phyloP scores from a whole-genome alignment of 1,140 invertebrate genomes.

The Cardiocondyla obscurior region DNA sequence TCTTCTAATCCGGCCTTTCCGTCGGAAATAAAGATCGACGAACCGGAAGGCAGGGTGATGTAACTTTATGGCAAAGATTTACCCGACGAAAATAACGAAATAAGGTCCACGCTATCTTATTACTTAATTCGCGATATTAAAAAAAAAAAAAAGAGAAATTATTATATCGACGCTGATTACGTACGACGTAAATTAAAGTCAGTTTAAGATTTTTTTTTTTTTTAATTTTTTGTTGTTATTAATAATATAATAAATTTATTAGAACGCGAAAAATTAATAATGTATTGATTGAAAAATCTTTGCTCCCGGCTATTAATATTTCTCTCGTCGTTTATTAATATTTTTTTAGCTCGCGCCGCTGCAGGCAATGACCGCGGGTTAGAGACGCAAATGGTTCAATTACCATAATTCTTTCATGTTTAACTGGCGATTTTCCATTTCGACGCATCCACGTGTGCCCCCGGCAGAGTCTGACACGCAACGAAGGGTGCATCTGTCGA shows the following conservation, averaged over 20 bases:
- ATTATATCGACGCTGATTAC: background rate
- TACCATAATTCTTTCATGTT: conserved; percentile 38
- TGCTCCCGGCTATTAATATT: background rate
- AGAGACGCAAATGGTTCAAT: conserved; percentile 30
- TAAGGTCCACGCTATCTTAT: background rate
- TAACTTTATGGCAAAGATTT: conserved; percentile 7
- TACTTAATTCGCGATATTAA: no score
- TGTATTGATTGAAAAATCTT: background rate
- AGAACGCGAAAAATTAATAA: no score
- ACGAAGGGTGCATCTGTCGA: conserved; percentile 53
- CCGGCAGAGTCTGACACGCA: conserved; percentile 52
- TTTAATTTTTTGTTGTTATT: background rate
- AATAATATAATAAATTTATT: background rate
- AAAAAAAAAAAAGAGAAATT: no score
- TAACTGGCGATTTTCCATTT: conserved; percentile 35
- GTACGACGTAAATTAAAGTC: background rate
- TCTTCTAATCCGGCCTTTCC: conserved; percentile 45
- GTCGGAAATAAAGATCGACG: conserved; percentile 19
- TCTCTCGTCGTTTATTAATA: background rate
- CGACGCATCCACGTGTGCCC: conserved; percentile 45
- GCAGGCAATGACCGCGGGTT: background rate
- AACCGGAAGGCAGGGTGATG: background rate
- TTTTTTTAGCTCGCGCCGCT: background rate
- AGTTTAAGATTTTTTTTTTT: background rate
- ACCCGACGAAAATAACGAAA: background rate